phyloP scores from a whole-genome alignment of 1,140 invertebrate genomes.

The Hylaeus anthracinus region DNA sequence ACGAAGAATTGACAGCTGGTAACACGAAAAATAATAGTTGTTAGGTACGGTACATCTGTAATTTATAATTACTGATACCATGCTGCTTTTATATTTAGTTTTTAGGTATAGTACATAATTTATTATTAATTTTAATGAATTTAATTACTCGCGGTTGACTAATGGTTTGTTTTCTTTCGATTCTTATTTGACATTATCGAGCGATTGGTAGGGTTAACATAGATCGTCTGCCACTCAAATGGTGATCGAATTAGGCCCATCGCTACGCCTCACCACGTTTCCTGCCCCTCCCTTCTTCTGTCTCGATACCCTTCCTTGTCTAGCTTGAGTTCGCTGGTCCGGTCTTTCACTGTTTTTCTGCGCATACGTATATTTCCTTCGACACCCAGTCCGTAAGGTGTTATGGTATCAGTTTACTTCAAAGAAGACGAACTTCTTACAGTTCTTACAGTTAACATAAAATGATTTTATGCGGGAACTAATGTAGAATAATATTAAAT shows the following conservation, averaged over 20 bases:
- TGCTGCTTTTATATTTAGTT: background rate
- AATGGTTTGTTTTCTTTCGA: background rate
- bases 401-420: too few species aligned
- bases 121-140: too few species aligned
- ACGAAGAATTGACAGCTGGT: too few species aligned
- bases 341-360: conserved; percentile 1
- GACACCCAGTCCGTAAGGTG: background rate
- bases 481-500: too few species aligned
- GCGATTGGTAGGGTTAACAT: background rate
- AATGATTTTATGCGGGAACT: too few species aligned
- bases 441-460: too few species aligned
- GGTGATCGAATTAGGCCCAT: conserved; percentile 37
- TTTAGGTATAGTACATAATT: too few species aligned
- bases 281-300: conserved; percentile 50
- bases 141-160: background rate
- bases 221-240: conserved; percentile 6
- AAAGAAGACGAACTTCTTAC: too few species aligned
- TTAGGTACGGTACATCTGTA: too few species aligned
- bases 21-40: too few species aligned
- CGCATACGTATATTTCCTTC: background rate
- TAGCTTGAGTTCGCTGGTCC: background rate
- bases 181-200: background rate
- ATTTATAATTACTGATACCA: background rate
- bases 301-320: conserved; percentile 14
- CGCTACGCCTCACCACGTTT: conserved; percentile 44